phyloP scores from a whole-genome alignment of 1,140 invertebrate genomes.

The Colletes latitarsis region DNA sequence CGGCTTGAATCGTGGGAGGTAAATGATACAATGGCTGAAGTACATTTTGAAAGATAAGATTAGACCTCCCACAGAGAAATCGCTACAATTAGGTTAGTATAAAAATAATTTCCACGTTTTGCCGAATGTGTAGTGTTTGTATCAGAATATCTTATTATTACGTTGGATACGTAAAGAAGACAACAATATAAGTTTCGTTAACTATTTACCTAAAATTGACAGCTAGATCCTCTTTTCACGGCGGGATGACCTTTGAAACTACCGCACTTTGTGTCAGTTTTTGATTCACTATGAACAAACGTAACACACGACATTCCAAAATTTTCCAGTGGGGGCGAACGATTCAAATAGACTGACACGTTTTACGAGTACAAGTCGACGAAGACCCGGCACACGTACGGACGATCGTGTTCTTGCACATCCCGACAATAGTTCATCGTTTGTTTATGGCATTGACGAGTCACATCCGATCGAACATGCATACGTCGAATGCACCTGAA shows the following conservation, averaged over 20 bases:
- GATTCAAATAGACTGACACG: neutral
- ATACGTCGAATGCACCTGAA: slow-evolving; percentile 33
- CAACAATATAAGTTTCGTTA: neutral
- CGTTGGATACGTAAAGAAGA: rapidly evolving
- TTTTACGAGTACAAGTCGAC: neutral
- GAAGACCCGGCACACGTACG: neutral
- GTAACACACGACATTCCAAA: slow-evolving; percentile 36
- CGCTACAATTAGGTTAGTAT: slow-evolving; percentile 26
- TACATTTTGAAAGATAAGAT: slow-evolving; percentile 40
- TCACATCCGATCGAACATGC: slow-evolving; percentile 33
- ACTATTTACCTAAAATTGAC: slow-evolving; percentile 34
- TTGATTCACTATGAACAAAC: slow-evolving; percentile 29
- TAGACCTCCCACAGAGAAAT: slow-evolving; percentile 28
- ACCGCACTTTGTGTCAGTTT: slow-evolving; percentile 31
- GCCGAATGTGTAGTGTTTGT: neutral
- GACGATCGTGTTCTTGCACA: slow-evolving; percentile 10
- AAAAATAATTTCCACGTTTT: slow-evolving; percentile 19
- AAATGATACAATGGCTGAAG: slow-evolving; percentile 12
- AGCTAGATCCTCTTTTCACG: neutral
- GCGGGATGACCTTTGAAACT: slow-evolving; percentile 27
- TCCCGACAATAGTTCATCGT: slow-evolving; percentile 19
- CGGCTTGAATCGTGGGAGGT: neutral
- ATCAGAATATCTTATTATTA: neutral
- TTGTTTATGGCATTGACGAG: slow-evolving; percentile 42
- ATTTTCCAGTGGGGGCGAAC: neutral